A percentile compares a stretch with the other conserved stretches of the same genome.
Evolutionary conservation across 1,140 invertebrate species (phyloP).

Genomic region (Hyposmocoma kahamanoa): DNA sequence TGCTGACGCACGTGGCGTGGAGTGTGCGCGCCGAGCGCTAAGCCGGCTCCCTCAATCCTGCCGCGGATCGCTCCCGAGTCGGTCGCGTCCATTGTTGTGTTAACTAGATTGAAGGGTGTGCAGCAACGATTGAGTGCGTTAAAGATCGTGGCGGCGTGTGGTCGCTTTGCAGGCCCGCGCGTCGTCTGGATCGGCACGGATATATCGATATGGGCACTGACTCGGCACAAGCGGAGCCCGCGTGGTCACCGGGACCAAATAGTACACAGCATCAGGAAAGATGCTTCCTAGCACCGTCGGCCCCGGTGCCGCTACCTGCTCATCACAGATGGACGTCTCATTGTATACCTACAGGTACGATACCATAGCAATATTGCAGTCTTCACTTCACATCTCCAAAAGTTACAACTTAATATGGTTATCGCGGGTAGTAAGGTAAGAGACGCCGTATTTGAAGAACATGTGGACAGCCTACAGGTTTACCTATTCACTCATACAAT

Average conservation of each 20-base stretch:
- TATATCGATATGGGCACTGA: conserved; percentile 60
- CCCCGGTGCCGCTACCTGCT: conserved; percentile 7
- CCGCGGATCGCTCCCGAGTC: conserved; percentile 29
- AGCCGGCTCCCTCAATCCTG: conserved; percentile 41
- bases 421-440: too few relatives aligned
- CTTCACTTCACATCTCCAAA: too few relatives aligned
- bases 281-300: conserved; percentile 20
- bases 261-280: conserved; percentile 7
- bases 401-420: too few relatives aligned
- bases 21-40: conserved; percentile 17
- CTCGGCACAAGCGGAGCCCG: conserved; percentile 8
- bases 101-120: conserved; percentile 4
- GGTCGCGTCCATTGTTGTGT: conserved; percentile 27
- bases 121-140: conserved; percentile 43
- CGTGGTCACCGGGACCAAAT: conserved; percentile 1
- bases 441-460: too few relatives aligned
- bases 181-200: conserved; percentile 46
- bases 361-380: too few relatives aligned
- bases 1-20: conserved; percentile 33
- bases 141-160: conserved; percentile 21
- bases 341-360: too few relatives aligned
- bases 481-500: too few relatives aligned
- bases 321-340: too few relatives aligned
- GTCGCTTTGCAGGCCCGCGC: conserved; percentile 34
- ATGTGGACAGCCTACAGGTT: too few relatives aligned